Conservation (phyloP, 2,888 invertebrate genomes). For the Heteropelma amictum region DNA sequence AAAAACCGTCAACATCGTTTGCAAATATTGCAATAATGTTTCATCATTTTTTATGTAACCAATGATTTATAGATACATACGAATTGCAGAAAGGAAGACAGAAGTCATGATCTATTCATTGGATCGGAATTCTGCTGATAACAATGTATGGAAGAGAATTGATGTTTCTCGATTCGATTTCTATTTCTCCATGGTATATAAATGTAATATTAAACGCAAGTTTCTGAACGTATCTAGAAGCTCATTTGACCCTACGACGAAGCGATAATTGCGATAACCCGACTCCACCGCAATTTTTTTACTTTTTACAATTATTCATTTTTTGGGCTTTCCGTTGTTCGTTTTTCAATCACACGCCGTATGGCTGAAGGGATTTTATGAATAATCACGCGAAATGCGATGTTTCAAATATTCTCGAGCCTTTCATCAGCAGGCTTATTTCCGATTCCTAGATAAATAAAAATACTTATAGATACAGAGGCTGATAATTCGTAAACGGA, state of each 20-base stretch:
- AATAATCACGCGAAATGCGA: not conserved
- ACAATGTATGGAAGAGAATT: no score
- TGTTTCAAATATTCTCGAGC: not conserved
- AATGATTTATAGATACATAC: no score
- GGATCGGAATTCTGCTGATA: no score
- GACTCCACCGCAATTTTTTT: not conserved
- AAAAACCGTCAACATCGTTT: no score
- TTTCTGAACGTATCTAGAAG: constrained; percentile 3
- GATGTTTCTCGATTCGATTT: not conserved
- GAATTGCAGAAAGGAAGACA: no score
- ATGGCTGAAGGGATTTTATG: not conserved
- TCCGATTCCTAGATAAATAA: no score
- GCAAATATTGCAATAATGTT: no score
- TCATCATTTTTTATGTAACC: no score
- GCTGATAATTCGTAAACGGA: no score
- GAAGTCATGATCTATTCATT: no score
- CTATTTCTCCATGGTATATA: not conserved
- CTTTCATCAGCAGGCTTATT: not conserved
- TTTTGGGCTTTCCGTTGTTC: not conserved
- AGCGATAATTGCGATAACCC: constrained; percentile 47
- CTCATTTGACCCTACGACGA: constrained; percentile 21
- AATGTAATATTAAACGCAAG: not conserved
- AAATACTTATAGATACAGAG: no score
- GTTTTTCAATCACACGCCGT: not conserved
- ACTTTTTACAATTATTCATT: not conserved